These are phyloP conservation scores for Urophycis tenuis DNA, from an alignment of 2,797 vertebrate genomes.

Conservation along the genomic window DNA sequence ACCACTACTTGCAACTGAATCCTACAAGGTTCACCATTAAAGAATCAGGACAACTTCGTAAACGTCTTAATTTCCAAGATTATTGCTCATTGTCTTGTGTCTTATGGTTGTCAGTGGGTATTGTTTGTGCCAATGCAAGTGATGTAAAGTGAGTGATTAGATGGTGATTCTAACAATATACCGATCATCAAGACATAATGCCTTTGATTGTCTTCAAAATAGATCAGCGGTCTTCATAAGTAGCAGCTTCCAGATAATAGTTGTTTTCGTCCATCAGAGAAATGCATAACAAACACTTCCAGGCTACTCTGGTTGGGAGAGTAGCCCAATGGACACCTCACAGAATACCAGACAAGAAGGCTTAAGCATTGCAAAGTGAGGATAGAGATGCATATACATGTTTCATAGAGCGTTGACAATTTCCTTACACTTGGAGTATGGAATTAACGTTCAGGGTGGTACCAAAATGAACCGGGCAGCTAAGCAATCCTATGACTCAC, in stretches of 20 bases:
- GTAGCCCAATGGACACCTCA: too few relatives aligned
- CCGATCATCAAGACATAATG: not conserved
- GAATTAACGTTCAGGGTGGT: not conserved
- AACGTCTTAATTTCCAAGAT: too few relatives aligned
- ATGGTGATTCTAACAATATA: not conserved
- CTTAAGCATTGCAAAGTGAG: not conserved
- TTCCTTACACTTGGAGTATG: not conserved
- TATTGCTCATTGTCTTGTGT: too few relatives aligned
- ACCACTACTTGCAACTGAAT: too few relatives aligned
- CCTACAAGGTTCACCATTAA: not conserved
- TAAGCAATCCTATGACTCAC: not conserved
- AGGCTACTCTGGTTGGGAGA: conserved; percentile 36
- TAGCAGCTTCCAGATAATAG: conserved; percentile 1
- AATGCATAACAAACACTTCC: conserved; percentile 66
- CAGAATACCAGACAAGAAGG: not conserved
- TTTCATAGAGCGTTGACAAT: not conserved
- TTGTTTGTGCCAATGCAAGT: not conserved
- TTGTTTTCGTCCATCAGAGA: conserved; percentile 40
- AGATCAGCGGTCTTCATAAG: not conserved
- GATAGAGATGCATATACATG: too few relatives aligned
- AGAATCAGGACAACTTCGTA: not conserved
- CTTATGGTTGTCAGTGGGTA: too few relatives aligned
- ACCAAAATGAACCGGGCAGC: not conserved
- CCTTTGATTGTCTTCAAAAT: not conserved
- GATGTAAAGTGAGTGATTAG: not conserved